Percentiles rank a stretch among this genome's conserved stretches.
Conservation (phyloP, 2,888 invertebrate species). For the Rhamphomyia laevipes region DNA sequence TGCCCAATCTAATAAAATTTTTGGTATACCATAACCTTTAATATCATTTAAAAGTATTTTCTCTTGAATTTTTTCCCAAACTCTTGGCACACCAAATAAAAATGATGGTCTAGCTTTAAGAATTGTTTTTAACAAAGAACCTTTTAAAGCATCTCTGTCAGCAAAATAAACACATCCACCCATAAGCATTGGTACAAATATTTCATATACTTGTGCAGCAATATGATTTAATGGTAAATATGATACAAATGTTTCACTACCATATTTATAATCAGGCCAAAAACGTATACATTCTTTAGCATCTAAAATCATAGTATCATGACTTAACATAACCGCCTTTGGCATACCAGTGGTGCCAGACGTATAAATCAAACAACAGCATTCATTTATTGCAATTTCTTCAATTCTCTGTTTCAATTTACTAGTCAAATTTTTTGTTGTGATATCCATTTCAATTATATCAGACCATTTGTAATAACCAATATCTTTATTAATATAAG, state of each 20-base stretch:
- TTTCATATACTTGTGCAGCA: conserved; percentile 69
- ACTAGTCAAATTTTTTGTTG: neutral
- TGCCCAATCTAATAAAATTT: conserved; percentile 55
- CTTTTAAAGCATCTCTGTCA: conserved; percentile 77
- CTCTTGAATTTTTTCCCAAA: conserved; percentile 88
- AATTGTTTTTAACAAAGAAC: conserved; percentile 60
- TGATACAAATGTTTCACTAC: conserved; percentile 53
- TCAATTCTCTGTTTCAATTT: neutral
- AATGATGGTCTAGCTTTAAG: conserved; percentile 65
- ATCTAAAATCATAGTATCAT: conserved; percentile 70
- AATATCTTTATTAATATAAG: conserved; percentile 24
- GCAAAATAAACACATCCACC: conserved; percentile 59
- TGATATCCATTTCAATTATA: conserved; percentile 14
- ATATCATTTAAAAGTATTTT: conserved; percentile 62
- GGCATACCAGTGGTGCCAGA: conserved; percentile 81
- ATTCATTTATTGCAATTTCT: conserved; percentile 60
- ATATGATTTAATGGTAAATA: conserved; percentile 83
- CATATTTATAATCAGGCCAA: conserved; percentile 40
- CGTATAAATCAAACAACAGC: conserved; percentile 74
- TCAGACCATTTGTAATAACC: conserved; percentile 30
- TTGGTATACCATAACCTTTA: conserved; percentile 54
- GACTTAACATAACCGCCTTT: conserved; percentile 86
- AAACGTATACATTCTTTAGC: conserved; percentile 42
- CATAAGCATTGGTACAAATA: conserved; percentile 41
- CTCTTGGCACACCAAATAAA: conserved; percentile 78